Conservation (phyloP, 1,140 invertebrate species). For the Archivesica marissinica region DNA sequence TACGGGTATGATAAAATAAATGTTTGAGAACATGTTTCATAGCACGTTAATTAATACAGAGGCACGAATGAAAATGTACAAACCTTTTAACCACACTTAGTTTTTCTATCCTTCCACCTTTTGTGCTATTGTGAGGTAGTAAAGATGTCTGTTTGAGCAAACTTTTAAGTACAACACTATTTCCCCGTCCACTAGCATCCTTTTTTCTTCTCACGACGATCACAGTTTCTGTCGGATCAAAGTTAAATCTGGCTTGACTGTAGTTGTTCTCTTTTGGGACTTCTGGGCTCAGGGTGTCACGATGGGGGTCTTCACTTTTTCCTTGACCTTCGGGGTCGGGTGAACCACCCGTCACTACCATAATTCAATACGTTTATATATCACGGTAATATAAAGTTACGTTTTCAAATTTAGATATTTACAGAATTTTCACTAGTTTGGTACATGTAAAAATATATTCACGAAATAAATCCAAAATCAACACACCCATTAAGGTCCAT, state of each 20-base stretch:
- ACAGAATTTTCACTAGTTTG: too few species aligned
- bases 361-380: background rate
- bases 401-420: too few species aligned
- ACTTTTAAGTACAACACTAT: constrained; percentile 60
- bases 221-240: constrained; percentile 59
- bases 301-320: constrained; percentile 5
- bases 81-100: constrained; percentile 55
- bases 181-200: constrained; percentile 31
- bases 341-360: constrained; percentile 46
- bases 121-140: background rate
- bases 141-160: constrained; percentile 59
- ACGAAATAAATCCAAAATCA: too few species aligned
- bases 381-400: background rate
- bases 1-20: background rate
- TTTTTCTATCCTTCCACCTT: constrained; percentile 58
- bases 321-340: constrained; percentile 36
- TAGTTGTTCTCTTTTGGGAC: constrained; percentile 35
- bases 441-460: too few species aligned
- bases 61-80: constrained; percentile 19
- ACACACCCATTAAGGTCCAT: too few species aligned
- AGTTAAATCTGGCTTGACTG: constrained; percentile 36
- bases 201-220: constrained; percentile 50
- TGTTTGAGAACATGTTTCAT: background rate
- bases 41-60: background rate
- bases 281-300: constrained; percentile 39